Evolutionary conservation across 2,113 vertebrate species (phyloP), one percentile per base, ranked within the genome.

Genomic region (Hyperopisus bebe): DNA sequence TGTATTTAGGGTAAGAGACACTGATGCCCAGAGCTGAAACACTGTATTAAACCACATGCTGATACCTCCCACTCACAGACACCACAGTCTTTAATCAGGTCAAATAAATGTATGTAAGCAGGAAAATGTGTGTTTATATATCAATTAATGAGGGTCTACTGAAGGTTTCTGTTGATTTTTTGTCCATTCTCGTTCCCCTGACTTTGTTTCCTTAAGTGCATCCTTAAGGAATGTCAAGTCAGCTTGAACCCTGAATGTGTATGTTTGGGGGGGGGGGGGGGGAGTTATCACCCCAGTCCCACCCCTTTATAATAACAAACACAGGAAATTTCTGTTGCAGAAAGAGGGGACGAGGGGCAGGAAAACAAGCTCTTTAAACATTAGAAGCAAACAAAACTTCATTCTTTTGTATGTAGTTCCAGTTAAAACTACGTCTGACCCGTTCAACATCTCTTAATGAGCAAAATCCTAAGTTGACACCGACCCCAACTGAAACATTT

Each of bases 291-390:
- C 24, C 5, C 39, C 89, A 89, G 9, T 91, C 90, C 88, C 66
- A 85, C 70, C 86, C 46, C 91, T 87, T 90, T 94, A 88, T 88
- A 95, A 95, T 93, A 96, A 95, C 93, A 96, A 96, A 94, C 95
- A 95, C 94, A 95, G 94, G 94, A 96, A 95, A 93, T 89, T 91
- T 92, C 92, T 92, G 46, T 95, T 74, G 87, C 93, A 1, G 90
- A 87, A 90, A 90, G 80, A 91, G 92, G 90, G 89, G 91, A 89
- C 88, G 89, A 19, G 74, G 89, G 88, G 88, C 89, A 85, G 92
- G 91, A 92, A 88, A 83, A 83, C 74, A 89, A 5, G 15, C 74
- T 82, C 27, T 88, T 27, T 88, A 24, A n/a, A 47, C 62, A 35
- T 70, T 7, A 70, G 42, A 66, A 11, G 24, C 87, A 13, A 47